phyloP scores from a whole-genome alignment of 2,113 vertebrate genomes.

The Thunnus thynnus region DNA sequence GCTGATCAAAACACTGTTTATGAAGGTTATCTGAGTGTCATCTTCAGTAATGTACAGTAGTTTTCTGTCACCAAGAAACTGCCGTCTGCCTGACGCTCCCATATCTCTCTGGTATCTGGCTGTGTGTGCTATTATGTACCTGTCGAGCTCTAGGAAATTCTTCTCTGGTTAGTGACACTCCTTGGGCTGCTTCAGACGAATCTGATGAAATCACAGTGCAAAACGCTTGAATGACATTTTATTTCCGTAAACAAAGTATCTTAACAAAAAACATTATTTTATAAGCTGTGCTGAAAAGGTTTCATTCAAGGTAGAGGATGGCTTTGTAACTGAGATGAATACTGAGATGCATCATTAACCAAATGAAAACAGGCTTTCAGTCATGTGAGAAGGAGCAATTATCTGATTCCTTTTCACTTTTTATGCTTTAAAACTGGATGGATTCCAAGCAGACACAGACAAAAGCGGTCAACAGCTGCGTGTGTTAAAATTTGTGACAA shows the following conservation, averaged over 20 bases:
- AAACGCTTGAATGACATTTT: not conserved
- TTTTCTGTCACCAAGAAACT: conserved; percentile 1
- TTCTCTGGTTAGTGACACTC: conserved; percentile 35
- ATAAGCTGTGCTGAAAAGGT: not conserved
- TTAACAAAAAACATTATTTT: not conserved
- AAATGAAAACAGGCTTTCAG: not conserved
- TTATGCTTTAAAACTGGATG: not conserved
- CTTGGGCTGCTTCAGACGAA: not conserved
- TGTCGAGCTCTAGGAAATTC: conserved; percentile 36
- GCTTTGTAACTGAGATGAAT: not conserved
- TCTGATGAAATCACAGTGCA: not conserved
- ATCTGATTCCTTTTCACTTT: not conserved
- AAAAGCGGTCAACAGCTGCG: not conserved
- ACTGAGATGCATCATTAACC: not conserved
- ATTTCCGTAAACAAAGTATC: not conserved
- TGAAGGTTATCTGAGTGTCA: conserved; percentile 56
- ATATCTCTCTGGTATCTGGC: conserved; percentile 60
- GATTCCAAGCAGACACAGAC: not conserved
- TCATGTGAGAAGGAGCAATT: not conserved
- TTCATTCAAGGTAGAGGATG: not conserved
- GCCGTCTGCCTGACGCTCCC: conserved; percentile 31
- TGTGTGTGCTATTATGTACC: not conserved
- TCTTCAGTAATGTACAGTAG: not conserved
- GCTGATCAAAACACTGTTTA: not conserved
- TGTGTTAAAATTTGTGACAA: not conserved